Evolutionary conservation across 2,797 vertebrate species (phyloP).

Genomic region (Merluccius polli): DNA sequence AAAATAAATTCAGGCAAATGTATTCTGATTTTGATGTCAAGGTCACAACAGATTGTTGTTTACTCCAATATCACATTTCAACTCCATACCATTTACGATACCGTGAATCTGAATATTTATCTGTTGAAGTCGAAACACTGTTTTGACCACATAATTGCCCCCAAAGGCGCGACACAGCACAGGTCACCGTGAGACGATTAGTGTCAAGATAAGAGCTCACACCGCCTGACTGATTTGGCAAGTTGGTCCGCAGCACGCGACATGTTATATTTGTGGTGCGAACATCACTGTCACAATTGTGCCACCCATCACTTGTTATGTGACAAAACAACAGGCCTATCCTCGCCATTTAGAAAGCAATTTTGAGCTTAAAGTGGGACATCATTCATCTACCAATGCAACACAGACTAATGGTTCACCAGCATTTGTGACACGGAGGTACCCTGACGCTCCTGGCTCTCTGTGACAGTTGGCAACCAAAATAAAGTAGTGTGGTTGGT

Average conservation of each 20-base stretch:
- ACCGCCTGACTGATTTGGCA: not conserved
- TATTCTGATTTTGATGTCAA: not conserved
- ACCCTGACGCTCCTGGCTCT: not conserved
- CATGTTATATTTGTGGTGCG: not conserved
- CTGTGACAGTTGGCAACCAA: not conserved
- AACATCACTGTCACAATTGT: not conserved
- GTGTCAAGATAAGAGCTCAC: not conserved
- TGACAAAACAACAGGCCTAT: not conserved
- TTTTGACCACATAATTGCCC: not conserved
- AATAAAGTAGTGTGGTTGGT: not conserved
- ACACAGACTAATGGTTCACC: not conserved
- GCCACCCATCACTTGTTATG: not conserved
- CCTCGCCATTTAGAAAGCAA: not conserved
- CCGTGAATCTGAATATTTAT: not conserved
- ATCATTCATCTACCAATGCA: not conserved
- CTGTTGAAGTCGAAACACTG: not conserved
- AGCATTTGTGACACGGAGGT: not conserved
- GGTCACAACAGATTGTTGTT: too few species aligned
- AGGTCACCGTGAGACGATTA: not conserved
- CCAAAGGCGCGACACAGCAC: not conserved
- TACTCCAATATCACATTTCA: too few species aligned
- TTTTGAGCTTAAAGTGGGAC: conserved; percentile 2
- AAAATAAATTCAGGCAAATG: not conserved
- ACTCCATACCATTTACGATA: not conserved
- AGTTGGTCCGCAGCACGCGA: not conserved